Conservation (phyloP, 2,888 invertebrate genomes). For the Cordylochernes scorpioides region DNA sequence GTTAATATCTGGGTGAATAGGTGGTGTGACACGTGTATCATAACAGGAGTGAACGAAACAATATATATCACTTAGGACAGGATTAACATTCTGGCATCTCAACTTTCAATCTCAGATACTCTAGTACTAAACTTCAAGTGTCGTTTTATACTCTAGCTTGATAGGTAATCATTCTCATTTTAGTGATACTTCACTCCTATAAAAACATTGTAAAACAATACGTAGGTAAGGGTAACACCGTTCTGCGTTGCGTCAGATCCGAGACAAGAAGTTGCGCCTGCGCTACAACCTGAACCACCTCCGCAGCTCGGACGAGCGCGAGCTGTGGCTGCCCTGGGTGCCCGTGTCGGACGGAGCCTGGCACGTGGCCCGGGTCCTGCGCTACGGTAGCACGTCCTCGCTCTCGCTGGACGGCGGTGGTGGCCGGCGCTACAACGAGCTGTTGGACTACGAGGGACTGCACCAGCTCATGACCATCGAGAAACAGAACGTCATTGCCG, state of each 20-base stretch:
- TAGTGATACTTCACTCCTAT: no score
- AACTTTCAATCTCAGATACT: no score
- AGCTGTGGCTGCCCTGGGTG: constrained; percentile 64
- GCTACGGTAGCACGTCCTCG: constrained; percentile 74
- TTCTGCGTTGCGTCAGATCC: constrained; percentile 34
- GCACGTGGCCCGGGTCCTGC: constrained; percentile 72
- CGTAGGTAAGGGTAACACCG: background rate
- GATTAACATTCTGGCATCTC: no score
- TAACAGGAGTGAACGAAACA: no score
- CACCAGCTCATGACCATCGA: constrained; percentile 76
- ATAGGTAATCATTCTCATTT: no score
- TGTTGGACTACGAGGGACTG: constrained; percentile 50
- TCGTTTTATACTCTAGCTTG: no score
- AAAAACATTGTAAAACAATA: background rate
- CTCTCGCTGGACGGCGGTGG: constrained; percentile 82
- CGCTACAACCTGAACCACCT: constrained; percentile 73
- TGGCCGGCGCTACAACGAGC: constrained; percentile 71
- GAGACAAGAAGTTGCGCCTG: constrained; percentile 64
- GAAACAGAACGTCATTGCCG: constrained; percentile 80
- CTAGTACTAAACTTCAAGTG: no score
- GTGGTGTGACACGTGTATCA: no score
- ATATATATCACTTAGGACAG: no score
- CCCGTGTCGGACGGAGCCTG: constrained; percentile 84
- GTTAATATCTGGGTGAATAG: no score
- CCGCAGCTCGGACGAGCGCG: constrained; percentile 52